Conservation (phyloP, 2,888 invertebrate species). For the Trichogramma dendrolimi region DNA sequence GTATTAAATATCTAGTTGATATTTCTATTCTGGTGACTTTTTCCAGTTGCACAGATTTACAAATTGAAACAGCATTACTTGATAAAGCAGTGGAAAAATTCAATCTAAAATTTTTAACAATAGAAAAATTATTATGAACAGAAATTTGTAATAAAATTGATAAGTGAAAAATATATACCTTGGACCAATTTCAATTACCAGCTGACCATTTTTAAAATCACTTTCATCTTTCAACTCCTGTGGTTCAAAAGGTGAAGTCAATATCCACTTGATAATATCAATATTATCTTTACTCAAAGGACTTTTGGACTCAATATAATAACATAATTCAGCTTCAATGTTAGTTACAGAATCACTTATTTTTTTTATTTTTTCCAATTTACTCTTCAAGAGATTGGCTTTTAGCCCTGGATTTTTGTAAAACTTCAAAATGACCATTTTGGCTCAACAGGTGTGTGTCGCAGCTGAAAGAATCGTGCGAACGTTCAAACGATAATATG, state of each 20-base stretch:
- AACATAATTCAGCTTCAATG: slow-evolving; percentile 73
- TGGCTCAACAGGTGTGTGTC: slow-evolving; percentile 3
- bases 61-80: slow-evolving; percentile 93
- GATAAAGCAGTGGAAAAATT: slow-evolving; percentile 95
- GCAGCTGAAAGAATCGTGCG: background rate
- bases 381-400: slow-evolving; percentile 37
- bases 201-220: slow-evolving; percentile 50
- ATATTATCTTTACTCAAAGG: slow-evolving; percentile 60
- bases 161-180: slow-evolving; percentile 55
- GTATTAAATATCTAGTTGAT: slow-evolving; percentile 66
- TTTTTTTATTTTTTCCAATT: slow-evolving; percentile 34
- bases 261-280: slow-evolving; percentile 70
- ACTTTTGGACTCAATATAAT: slow-evolving; percentile 62
- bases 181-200: slow-evolving; percentile 84
- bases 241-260: slow-evolving; percentile 67
- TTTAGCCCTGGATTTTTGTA: slow-evolving; percentile 58
- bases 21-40: slow-evolving; percentile 77
- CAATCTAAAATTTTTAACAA: slow-evolving; percentile 57
- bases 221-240: slow-evolving; percentile 58
- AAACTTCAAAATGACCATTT: slow-evolving; percentile 60
- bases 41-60: slow-evolving; percentile 74
- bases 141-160: background rate
- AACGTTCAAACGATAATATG: slow-evolving; percentile 1
- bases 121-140: slow-evolving; percentile 7
- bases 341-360: slow-evolving; percentile 48